Conservation (phyloP, 2,113 vertebrate genomes). For the Hystrix brachyura region DNA sequence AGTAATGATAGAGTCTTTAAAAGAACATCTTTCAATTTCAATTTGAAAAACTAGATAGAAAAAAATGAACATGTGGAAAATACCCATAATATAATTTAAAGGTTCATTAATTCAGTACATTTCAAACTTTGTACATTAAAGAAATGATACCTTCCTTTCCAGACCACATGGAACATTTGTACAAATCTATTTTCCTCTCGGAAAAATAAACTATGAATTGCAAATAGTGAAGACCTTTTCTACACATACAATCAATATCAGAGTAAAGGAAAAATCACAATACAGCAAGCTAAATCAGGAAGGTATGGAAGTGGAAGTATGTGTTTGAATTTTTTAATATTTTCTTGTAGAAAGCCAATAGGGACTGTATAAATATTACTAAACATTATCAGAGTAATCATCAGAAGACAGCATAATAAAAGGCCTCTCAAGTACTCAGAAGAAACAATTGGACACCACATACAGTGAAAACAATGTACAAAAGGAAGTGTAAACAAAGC, state of each 20-base stretch:
- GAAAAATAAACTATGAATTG: slow-evolving; percentile 28
- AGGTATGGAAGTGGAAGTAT: background rate
- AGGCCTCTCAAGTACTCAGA: background rate
- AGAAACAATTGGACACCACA: background rate
- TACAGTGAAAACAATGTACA: background rate
- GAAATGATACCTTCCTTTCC: slow-evolving; percentile 24
- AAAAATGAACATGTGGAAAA: slow-evolving; percentile 33
- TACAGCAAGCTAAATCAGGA: slow-evolving; percentile 6
- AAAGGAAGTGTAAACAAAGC: background rate
- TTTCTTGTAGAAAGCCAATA: background rate
- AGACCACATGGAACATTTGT: slow-evolving; percentile 38
- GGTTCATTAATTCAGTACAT: slow-evolving; percentile 50
- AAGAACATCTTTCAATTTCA: background rate
- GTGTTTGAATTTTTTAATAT: background rate
- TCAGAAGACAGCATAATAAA: background rate
- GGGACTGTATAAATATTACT: background rate
- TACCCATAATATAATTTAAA: slow-evolving; percentile 39
- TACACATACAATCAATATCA: slow-evolving; percentile 5
- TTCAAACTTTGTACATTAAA: slow-evolving; percentile 47
- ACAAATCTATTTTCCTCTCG: background rate
- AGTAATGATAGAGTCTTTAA: background rate
- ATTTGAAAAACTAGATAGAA: slow-evolving; percentile 26
- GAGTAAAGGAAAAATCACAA: slow-evolving; percentile 15
- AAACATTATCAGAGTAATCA: background rate
- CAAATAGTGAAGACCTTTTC: background rate